Conservation (phyloP, 2,113 vertebrate species). For the Leptosomus discolor region DNA sequence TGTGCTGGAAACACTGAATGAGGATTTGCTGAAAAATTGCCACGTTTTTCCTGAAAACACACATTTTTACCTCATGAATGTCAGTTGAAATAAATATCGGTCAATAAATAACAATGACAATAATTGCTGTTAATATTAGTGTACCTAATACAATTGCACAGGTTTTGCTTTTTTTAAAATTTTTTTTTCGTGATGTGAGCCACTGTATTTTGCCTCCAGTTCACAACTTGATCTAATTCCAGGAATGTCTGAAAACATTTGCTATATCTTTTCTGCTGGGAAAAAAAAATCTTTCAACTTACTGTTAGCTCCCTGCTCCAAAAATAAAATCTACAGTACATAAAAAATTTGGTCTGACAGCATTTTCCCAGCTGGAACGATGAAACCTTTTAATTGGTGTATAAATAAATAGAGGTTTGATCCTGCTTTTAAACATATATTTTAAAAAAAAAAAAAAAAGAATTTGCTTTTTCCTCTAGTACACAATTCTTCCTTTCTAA, state of each 20-base stretch:
- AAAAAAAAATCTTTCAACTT: constrained; percentile 31
- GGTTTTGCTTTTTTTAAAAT: not conserved
- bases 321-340: constrained; percentile 47
- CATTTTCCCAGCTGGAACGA: constrained; percentile 51
- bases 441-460: not conserved
- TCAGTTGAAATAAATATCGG: not conserved
- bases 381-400: constrained; percentile 1
- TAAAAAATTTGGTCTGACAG: constrained; percentile 41
- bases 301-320: constrained; percentile 10
- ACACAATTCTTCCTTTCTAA: not conserved
- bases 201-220: not conserved
- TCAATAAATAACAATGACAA: not conserved
- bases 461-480: not conserved
- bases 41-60: not conserved
- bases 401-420: constrained; percentile 32
- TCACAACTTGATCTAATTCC: constrained; percentile 40
- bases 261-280: constrained; percentile 34
- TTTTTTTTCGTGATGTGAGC: not conserved
- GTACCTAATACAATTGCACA: not conserved
- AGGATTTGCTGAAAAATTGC: not conserved
- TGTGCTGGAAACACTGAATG: not conserved
- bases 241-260: constrained; percentile 30
- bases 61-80: not conserved
- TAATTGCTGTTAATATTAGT: not conserved
- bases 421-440: not conserved